phyloP scores from a whole-genome alignment of 2,888 invertebrate species.

The Tenthredo livida region DNA sequence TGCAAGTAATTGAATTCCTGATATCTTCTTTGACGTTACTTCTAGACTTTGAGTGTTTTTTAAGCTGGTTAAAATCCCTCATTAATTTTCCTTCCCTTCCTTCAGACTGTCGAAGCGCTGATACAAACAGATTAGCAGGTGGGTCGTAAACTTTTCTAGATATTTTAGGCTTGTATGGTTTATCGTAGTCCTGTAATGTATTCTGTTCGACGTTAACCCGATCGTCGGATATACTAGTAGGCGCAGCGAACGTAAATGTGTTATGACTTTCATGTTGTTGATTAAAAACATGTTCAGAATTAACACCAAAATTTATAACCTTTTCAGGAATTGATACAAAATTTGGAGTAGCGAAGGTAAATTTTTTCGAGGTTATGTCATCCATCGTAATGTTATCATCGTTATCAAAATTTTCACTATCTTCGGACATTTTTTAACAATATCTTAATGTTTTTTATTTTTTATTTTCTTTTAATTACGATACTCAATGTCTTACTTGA shows the following conservation, averaged over 20 bases:
- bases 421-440: not conserved
- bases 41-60: conserved; percentile 64
- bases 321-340: conserved; percentile 60
- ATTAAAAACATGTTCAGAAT: conserved; percentile 58
- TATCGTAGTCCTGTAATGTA: conserved; percentile 25
- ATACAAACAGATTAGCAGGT: conserved; percentile 60
- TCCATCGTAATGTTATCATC: conserved; percentile 35
- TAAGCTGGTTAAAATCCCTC: conserved; percentile 61
- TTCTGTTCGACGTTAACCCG: not conserved
- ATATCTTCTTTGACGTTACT: conserved; percentile 58
- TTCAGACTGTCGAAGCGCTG: conserved; percentile 59
- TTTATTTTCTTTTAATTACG: too few species aligned
- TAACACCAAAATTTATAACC: conserved; percentile 53
- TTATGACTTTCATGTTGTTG: conserved; percentile 37
- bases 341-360: conserved; percentile 66
- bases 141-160: conserved; percentile 62
- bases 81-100: conserved; percentile 57
- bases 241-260: conserved; percentile 65
- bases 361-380: conserved; percentile 54
- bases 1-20: conserved; percentile 77
- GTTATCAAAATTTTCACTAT: conserved; percentile 7
- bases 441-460: not conserved
- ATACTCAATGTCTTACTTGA: not conserved
- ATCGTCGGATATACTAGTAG: conserved; percentile 48
- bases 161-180: conserved; percentile 63